phyloP scores from a whole-genome alignment of 1,140 invertebrate genomes.

The Lepidurus packardi region DNA sequence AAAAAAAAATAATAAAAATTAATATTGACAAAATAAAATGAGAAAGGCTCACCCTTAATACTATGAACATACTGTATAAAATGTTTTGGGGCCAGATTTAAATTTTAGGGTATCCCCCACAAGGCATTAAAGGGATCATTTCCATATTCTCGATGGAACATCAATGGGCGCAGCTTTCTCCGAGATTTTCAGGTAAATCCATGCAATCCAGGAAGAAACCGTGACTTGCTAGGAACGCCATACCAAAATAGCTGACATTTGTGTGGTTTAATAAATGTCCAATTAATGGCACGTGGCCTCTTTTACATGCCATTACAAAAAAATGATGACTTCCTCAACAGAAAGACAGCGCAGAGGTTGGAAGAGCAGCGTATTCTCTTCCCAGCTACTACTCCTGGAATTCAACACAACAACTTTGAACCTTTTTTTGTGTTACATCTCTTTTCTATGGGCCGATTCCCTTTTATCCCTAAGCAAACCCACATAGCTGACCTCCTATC shows the following conservation, averaged over 20 bases:
- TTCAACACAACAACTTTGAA: neutral
- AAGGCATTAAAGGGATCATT: neutral
- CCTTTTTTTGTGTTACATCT: neutral
- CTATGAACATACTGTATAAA: neutral
- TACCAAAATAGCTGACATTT: too few relatives aligned
- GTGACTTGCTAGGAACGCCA: too few relatives aligned
- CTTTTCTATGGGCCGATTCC: neutral
- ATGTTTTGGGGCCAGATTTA: neutral
- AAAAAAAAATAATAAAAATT: neutral
- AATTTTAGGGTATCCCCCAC: too few relatives aligned
- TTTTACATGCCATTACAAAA: too few relatives aligned
- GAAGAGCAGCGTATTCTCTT: too few relatives aligned
- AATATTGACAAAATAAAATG: neutral
- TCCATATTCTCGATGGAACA: neutral
- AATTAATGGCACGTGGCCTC: too few relatives aligned
- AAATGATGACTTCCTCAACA: too few relatives aligned
- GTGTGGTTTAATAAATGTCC: too few relatives aligned
- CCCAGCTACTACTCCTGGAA: neutral
- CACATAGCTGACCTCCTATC: constrained; percentile 8
- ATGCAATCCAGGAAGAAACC: too few relatives aligned
- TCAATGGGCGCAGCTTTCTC: neutral
- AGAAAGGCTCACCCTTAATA: neutral
- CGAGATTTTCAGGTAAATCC: neutral
- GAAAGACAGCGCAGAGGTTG: too few relatives aligned
- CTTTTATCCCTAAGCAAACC: constrained; percentile 10